Base-by-base conservation (phyloP, 2,113 vertebrate genomes). In the Planiliza haematocheilus region DNA sequence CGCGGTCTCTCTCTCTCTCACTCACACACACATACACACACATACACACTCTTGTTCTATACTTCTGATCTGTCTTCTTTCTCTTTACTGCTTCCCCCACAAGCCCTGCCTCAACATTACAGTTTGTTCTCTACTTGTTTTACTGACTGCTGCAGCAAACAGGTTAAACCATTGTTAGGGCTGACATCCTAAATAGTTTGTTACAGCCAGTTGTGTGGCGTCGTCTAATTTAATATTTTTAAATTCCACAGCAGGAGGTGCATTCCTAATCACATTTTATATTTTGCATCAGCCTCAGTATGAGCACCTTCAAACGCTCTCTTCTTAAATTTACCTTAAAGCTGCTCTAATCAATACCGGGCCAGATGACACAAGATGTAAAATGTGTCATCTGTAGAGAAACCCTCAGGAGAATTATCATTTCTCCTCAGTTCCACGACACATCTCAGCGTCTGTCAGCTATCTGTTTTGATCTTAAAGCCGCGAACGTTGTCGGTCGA, bases 1-100 rank as follows among this genome's bases (percentile, higher is more conserved):
- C 65, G 75, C 82, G 89, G 81, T 85, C 80, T 83, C 74, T 88
- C 80, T 72, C 80, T 84, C 85, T 64, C 75, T 74, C 79, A 58
- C 60, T 59, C 64, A 74, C 78, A 69, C 69, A 70, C 64, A 64
- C 76, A 73, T 82, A 64, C 71, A 68, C 79, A 68, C 79, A 67
- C 58, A 69, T 51, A 63, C 72, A 67, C 78, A 74, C 52, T 79
- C 73, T 30, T 78, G 60, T 77, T 89, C 65, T 81, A 30, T 43
- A 72, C 65, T 61, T 92, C 67, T 79, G 83, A 89, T 87, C 74
- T 77, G 37, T 30, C 30, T 84, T 49, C 76, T 79, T 88, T 73
- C 67, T 71, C 58, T 71, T 75, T 52, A 45, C 69, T 57, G 69
- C 60, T 82, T 72, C 77, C 76, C 74, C 71, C 79, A 77, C 57